Evolutionary conservation across 2,888 invertebrate genomes (phyloP), one percentile per base, ranked within the genome.

Genomic region (Bursaphelenchus okinawaensis): DNA sequence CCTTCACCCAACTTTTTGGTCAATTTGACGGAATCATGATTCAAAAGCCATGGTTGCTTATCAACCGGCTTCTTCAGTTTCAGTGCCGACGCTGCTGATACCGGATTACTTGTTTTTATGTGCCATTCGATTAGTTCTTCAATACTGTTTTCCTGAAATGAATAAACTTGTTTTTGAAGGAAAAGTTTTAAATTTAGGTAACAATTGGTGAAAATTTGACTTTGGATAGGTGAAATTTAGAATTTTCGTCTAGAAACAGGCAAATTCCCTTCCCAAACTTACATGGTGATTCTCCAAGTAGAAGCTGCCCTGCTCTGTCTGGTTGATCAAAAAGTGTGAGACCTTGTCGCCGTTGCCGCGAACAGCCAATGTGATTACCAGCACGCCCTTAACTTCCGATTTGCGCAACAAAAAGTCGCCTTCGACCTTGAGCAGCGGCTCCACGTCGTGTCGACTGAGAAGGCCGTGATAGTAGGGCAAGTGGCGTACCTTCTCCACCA

Each of bases 1-100:
- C 78, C 78, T 58, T 75, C 76, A 9, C 77, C 77, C 4, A 77
- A 68, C 40, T 68, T 54, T 63, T 75, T 75, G 28, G 67, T 40
- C 50, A 76, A 64, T 28, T 64, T 52, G 54, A 78, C 67, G 16
- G 62, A 68, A 54, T 78, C 78, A 62, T 78, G 76, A 27, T 74
- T 73, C 40, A 78, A 63, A 0, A 71, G 62, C 78, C 78, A 78
- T 9, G 69, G 66, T 31, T 73, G 66, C 24, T 72, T 66, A 26
- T 68, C 60, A 7, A 60, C 26, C 0, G 66, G 28, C 7, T 55
- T 26, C 27, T 31, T 26, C 8, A 68, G 19, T 31, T 50, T 28
- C 0, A 27, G 29, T 1, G 59, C 68, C n/a, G 62, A 60, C 26
- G 26, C 28, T n/a, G 65, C 16, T 7, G 66, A 71, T 8, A 76